Base-by-base conservation (phyloP, 2,888 invertebrate species). In the Dysmachus trigonus region DNA sequence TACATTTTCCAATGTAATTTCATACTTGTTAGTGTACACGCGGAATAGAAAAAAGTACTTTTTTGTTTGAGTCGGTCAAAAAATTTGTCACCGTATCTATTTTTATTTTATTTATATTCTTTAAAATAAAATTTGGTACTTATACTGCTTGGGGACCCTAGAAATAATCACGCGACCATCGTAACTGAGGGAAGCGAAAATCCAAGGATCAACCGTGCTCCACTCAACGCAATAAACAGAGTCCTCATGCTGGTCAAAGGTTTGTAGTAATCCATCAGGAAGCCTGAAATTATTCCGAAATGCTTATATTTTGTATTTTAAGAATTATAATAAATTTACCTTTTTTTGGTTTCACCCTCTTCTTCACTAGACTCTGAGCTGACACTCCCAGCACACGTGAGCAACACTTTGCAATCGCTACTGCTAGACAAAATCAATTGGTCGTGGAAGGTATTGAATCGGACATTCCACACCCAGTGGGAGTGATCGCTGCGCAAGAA, bases 141-240 rank as follows among this genome's bases (percentile, higher is more conserved):
- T 99, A 90, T 97, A 96, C 89, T 97, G 96, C 87, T 97, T 94
- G n/a, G 99, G 98, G 30, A 99, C 98, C 90, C 96, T 94, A 62
- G 98, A 98, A 51, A 99, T 95, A 77, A 99, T 96, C 22, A 99
- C 94, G 79, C 99, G 93, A 0, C 99, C 99, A 92, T 99, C 99
- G 91, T 98, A 99, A 91, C 98, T 98, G 0, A 99, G 93, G 0
- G 99, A 99, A n/a, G 99, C 99, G 93, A 99, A 99, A 86, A 98
- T 96, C 99, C 99, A 99, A 15, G 99, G 98, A 93, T 99, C 99
- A 31, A 97, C 97, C 30, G 96, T 95, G 87, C 98, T 98, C 99
- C 99, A 99, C 92, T 98, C 98, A 0, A 96, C 97, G 90, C 97
- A 96, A 93, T 99, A 99, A 18, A 99, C 99, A 6, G 98, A 98